These are phyloP conservation scores for Phylloscopus whistleri DNA, from an alignment of 2,113 vertebrate genomes.

Conservation along the genomic window DNA sequence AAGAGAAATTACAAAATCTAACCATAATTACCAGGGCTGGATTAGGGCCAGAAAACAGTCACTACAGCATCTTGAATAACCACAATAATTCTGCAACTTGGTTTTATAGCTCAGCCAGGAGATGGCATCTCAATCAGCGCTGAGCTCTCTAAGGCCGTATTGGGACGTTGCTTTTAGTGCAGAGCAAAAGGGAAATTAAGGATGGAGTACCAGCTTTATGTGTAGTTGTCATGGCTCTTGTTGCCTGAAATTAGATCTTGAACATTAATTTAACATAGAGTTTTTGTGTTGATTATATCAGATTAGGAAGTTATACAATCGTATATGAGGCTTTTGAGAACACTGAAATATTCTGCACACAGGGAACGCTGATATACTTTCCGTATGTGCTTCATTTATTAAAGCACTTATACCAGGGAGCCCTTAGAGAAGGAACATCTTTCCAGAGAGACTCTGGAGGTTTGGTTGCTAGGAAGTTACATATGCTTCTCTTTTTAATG, in stretches of 20 bases:
- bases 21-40: constrained; percentile 41
- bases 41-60: constrained; percentile 37
- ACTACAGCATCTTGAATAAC: constrained; percentile 14
- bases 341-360: constrained; percentile 32
- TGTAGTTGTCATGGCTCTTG: background rate
- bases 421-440: constrained; percentile 68
- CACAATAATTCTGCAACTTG: constrained; percentile 16
- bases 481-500: constrained; percentile 76
- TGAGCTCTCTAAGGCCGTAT: background rate
- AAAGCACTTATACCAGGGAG: constrained; percentile 47
- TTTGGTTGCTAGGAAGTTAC: constrained; percentile 78
- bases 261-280: constrained; percentile 72
- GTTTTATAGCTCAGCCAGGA: constrained; percentile 56
- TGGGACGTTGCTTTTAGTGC: background rate
- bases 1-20: constrained; percentile 56
- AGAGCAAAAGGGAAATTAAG: constrained; percentile 20
- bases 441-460: constrained; percentile 69
- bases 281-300: constrained; percentile 71
- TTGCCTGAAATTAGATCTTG: constrained; percentile 66
- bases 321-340: constrained; percentile 65
- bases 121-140: constrained; percentile 27
- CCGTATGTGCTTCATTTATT: constrained; percentile 73
- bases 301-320: constrained; percentile 71
- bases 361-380: constrained; percentile 52
- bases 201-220: background rate